A percentile compares a stretch with the other conserved stretches of the same genome.
These are phyloP conservation scores for Himalopsyche anomala DNA, from an alignment of 2,888 invertebrate genomes.

Conservation along the genomic window DNA sequence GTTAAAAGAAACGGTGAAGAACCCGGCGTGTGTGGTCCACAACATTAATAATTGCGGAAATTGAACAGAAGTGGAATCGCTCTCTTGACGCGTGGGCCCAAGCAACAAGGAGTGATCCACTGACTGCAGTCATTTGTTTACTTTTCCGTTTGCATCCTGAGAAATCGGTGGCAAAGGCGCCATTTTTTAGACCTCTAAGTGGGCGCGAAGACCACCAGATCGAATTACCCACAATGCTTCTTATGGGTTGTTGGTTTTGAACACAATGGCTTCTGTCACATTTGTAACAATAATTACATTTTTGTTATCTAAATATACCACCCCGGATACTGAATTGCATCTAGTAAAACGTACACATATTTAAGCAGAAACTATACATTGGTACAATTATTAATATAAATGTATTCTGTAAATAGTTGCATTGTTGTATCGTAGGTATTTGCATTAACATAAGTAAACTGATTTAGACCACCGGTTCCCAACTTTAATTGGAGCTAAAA, in stretches of 20 bases:
- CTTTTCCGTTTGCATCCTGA: conserved; percentile 35
- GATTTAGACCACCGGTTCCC: no score
- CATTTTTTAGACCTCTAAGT: conserved; percentile 33
- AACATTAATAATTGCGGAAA: conserved; percentile 58
- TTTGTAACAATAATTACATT: not conserved
- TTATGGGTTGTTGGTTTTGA: not conserved
- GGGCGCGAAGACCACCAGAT: conserved; percentile 13
- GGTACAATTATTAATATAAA: no score
- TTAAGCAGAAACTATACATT: no score
- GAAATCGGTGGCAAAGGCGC: conserved; percentile 27
- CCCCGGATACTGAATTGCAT: not conserved
- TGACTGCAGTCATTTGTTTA: conserved; percentile 40
- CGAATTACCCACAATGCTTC: conserved; percentile 1
- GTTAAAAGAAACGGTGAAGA: conserved; percentile 8
- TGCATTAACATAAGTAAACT: no score
- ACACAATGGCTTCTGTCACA: not conserved
- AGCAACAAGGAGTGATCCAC: conserved; percentile 13
- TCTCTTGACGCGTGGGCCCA: conserved; percentile 50
- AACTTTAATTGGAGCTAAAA: no score
- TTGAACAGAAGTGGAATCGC: conserved; percentile 49
- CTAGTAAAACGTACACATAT: no score
- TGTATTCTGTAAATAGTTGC: no score
- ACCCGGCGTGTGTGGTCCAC: conserved; percentile 57
- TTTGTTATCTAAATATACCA: not conserved
- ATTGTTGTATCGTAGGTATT: no score